A percentile compares a stretch with the other conserved stretches of the same genome.
Evolutionary conservation across 2,113 vertebrate genomes (phyloP).

Genomic region (Sporophila hypoxantha): DNA sequence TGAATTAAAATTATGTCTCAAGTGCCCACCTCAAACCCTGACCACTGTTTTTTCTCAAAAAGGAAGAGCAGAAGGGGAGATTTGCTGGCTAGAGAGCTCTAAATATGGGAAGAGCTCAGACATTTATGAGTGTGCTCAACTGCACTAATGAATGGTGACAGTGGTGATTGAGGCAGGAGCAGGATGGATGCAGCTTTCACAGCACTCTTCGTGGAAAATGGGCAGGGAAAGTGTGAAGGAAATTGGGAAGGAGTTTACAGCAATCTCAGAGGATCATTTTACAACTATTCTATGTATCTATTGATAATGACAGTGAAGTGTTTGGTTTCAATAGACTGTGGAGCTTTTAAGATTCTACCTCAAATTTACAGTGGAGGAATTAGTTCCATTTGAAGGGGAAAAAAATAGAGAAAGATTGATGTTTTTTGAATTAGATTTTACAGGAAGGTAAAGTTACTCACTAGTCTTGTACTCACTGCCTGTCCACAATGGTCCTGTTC

Average conservation of each 20-base stretch:
- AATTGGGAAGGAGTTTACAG: not conserved
- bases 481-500: not conserved
- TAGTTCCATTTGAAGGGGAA: not conserved
- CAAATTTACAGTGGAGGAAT: not conserved
- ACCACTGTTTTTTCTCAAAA: not conserved
- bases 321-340: not conserved
- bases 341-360: not conserved
- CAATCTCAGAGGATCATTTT: not conserved
- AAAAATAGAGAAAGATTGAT: not conserved
- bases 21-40: not conserved
- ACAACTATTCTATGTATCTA: not conserved
- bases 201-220: not conserved
- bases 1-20: not conserved
- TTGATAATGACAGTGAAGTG: not conserved
- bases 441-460: not conserved
- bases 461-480: not conserved
- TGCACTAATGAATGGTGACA: conserved; percentile 5
- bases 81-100: not conserved
- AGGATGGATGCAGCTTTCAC: not conserved
- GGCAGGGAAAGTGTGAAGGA: not conserved
- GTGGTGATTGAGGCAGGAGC: not conserved
- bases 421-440: not conserved
- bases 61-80: not conserved
- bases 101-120: conserved; percentile 12
- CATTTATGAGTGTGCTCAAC: not conserved